Evolutionary conservation across 2,888 invertebrate species (phyloP), one percentile per base, ranked within the genome.

Genomic region (Ochlodes sylvanus): DNA sequence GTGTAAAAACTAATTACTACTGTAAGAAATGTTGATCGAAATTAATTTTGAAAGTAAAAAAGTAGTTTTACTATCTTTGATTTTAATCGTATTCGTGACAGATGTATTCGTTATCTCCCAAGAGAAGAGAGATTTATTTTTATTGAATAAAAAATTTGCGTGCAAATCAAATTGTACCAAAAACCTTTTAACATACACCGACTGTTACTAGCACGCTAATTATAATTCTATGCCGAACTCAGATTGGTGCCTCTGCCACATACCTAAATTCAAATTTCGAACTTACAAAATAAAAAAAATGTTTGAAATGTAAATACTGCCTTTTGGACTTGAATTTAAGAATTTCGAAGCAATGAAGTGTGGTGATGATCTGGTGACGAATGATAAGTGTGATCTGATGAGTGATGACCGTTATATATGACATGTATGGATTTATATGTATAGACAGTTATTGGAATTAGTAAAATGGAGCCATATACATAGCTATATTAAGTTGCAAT

Each of bases 281-380:
- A 54, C 0, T n/a, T 3, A 54, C 14, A 14, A 5, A 17, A 15
- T 6, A 64, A 34, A 64, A 47, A 57, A 21, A 38, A 47, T 41
- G 21, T 65, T 65, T 65, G 50, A 69, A 71, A 70, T 70, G 70
- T 69, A 71, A 72, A 76, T 72, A 76, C 76, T 75, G 76, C 76
- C 76, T 76, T 76, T 76, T 75, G 76, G 75, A 76, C 74, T 54
- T 57, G 50, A 50, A 44, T 58, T 44, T 42, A 47, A 62, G 58
- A 38, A 41, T 17, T 27, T 38, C 52, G 44, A 63, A 44, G 56
- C 56, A 7, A 50, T 38, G 19, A 27, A 14, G 38, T 57, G 19
- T 58, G 58, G 19, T 21, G 47, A 47, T 17, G 47, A 19, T 19
- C 10, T 21, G 19, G 19, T 50, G 6, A 19, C 50, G n/a, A 50